Percentiles rank a stretch among this genome's conserved stretches.
phyloP scores from a whole-genome alignment of 2,888 invertebrate species.

The Hypena proboscidalis region DNA sequence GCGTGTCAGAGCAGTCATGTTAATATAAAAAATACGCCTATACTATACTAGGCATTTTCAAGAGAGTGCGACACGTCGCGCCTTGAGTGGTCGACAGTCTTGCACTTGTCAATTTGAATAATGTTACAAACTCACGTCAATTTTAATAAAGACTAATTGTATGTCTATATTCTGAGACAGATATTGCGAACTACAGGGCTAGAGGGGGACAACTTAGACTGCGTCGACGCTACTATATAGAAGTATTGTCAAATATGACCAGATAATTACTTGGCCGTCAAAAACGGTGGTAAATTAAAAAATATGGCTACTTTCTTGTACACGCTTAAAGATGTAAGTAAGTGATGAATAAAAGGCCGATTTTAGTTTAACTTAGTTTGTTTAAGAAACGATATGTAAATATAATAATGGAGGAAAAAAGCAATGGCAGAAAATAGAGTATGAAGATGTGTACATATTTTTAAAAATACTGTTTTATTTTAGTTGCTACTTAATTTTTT shows the following conservation, averaged over 20 bases:
- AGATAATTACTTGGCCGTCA: not conserved
- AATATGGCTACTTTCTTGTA: not conserved
- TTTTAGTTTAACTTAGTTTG: conserved; percentile 3
- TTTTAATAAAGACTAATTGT: no score
- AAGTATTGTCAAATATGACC: no score
- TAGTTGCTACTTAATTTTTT: not conserved
- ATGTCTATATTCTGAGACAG: no score
- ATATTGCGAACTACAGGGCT: no score
- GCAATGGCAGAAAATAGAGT: conserved; percentile 1
- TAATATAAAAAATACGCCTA: no score
- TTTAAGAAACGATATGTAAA: conserved; percentile 7
- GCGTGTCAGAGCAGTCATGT: conserved; percentile 3
- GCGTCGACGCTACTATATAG: no score
- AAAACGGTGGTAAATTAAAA: not conserved
- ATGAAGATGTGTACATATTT: conserved; percentile 6
- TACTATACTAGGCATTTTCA: no score
- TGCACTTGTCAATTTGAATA: no score
- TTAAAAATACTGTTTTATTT: not conserved
- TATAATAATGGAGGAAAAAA: conserved; percentile 1
- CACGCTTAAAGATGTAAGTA: not conserved
- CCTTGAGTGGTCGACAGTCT: no score
- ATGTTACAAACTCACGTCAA: no score
- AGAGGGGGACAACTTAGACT: no score
- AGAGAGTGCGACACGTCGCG: no score
- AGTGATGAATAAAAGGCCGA: not conserved